phyloP scores from a whole-genome alignment of 1,140 invertebrate genomes.

The Dysdera silvatica region DNA sequence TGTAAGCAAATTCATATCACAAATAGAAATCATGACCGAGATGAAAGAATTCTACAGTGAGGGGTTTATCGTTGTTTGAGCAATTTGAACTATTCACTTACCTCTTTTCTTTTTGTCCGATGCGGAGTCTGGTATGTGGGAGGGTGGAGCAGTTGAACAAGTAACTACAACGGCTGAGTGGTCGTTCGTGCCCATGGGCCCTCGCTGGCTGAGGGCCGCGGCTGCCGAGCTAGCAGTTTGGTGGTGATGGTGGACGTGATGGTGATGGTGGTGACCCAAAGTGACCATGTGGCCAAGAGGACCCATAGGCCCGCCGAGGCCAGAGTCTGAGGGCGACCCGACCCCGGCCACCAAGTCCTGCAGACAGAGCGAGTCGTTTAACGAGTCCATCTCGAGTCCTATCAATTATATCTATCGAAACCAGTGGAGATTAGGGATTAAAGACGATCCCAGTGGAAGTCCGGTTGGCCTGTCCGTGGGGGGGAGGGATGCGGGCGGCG shows the following conservation, averaged over 20 bases:
- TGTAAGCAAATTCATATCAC: too few species aligned
- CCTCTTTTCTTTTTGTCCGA: conserved; percentile 29
- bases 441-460: too few species aligned
- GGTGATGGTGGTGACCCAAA: conserved; percentile 22
- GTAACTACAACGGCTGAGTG: conserved; percentile 23
- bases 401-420: too few species aligned
- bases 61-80: too few species aligned
- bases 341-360: conserved; percentile 38
- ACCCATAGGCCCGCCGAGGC: conserved; percentile 25
- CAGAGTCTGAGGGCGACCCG: conserved; percentile 24
- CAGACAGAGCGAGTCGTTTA: conserved; percentile 39
- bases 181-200: conserved; percentile 17
- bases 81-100: too few species aligned
- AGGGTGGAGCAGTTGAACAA: conserved; percentile 19
- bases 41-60: too few species aligned
- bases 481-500: too few species aligned
- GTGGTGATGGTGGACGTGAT: conserved; percentile 26
- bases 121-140: conserved; percentile 22
- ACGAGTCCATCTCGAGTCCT: conserved; percentile 40
- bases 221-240: too few species aligned
- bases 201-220: conserved; percentile 10
- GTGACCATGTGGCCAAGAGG: conserved; percentile 26
- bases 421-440: too few species aligned
- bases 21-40: too few species aligned
- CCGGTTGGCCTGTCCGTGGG: too few species aligned